Percentiles rank a stretch among this genome's conserved stretches.
phyloP scores from a whole-genome alignment of 2,113 vertebrate species.

The Gallinago media region DNA sequence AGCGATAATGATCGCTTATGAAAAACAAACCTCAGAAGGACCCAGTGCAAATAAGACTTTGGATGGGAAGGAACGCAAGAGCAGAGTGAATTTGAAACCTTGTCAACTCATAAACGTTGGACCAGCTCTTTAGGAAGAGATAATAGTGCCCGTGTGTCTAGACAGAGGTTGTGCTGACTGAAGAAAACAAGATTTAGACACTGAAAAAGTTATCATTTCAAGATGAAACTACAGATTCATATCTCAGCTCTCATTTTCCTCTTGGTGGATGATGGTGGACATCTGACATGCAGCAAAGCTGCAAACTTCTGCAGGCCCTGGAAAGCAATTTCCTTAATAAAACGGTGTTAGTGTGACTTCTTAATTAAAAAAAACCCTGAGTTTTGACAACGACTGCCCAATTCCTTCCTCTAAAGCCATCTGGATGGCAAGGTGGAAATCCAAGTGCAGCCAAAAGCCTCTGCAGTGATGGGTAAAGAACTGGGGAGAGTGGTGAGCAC shows the following conservation, averaged over 20 bases:
- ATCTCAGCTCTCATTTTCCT: background rate
- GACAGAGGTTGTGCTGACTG: background rate
- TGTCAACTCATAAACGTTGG: fast-evolving
- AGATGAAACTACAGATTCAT: background rate
- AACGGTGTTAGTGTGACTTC: background rate
- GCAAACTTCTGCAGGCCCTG: background rate
- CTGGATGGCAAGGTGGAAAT: background rate
- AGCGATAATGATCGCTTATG: background rate
- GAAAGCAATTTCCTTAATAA: background rate
- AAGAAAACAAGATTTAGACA: background rate
- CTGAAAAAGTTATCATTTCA: background rate
- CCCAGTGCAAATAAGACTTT: background rate
- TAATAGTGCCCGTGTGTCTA: background rate
- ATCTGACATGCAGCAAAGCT: background rate
- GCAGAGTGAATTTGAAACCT: background rate
- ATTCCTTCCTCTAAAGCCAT: background rate
- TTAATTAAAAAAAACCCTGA: background rate
- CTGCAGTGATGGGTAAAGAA: background rate
- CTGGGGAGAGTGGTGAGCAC: fast-evolving
- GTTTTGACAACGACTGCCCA: background rate
- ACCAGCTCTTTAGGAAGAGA: background rate
- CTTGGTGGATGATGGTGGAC: fast-evolving
- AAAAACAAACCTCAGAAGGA: background rate
- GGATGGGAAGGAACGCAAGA: background rate
- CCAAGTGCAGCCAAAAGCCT: background rate